Percentiles rank a stretch among this genome's conserved stretches.
Evolutionary conservation across 2,797 vertebrate genomes (phyloP).

Genomic region (Spinus olivaceus): DNA sequence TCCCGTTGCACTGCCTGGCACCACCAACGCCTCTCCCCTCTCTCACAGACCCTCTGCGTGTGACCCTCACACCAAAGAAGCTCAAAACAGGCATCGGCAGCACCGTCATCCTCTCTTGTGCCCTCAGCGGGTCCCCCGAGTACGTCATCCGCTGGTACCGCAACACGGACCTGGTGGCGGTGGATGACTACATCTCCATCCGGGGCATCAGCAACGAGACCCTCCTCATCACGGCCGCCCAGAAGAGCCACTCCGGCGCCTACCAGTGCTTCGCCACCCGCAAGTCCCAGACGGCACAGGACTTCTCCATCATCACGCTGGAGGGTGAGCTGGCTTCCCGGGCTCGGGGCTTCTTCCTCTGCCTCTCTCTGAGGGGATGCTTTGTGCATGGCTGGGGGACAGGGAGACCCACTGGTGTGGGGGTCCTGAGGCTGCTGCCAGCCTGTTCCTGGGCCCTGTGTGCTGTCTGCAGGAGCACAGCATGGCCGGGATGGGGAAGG

Average conservation of each 20-base stretch:
- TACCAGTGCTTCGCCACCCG: constrained; percentile 97
- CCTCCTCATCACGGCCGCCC: constrained; percentile 92
- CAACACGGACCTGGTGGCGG: constrained; percentile 90
- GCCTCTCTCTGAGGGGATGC: not conserved
- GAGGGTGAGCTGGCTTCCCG: constrained; percentile 81
- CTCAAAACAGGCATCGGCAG: constrained; percentile 98
- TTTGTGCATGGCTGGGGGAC: not conserved
- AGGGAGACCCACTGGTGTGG: fast-evolving
- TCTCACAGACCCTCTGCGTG: constrained; percentile 87
- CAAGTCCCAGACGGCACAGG: constrained; percentile 92
- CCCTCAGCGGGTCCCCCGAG: constrained; percentile 91
- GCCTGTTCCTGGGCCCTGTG: not conserved
- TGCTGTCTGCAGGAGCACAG: fast-evolving
- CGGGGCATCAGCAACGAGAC: constrained; percentile 96
- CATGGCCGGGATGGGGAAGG: fast-evolving
- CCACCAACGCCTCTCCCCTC: not conserved
- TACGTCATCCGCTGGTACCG: constrained; percentile 93
- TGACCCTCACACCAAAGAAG: constrained; percentile 96
- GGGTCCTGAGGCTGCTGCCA: not conserved
- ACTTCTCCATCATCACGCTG: constrained; percentile 93
- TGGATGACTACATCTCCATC: constrained; percentile 94
- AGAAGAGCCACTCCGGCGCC: constrained; percentile 96
- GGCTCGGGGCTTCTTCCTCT: not conserved
- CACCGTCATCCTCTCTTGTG: constrained; percentile 94
- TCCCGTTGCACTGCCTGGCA: fast-evolving